Percentiles rank a stretch among this genome's conserved stretches.
Evolutionary conservation across 2,888 invertebrate genomes (phyloP).

Genomic region (Dicyrtomina minuta): DNA sequence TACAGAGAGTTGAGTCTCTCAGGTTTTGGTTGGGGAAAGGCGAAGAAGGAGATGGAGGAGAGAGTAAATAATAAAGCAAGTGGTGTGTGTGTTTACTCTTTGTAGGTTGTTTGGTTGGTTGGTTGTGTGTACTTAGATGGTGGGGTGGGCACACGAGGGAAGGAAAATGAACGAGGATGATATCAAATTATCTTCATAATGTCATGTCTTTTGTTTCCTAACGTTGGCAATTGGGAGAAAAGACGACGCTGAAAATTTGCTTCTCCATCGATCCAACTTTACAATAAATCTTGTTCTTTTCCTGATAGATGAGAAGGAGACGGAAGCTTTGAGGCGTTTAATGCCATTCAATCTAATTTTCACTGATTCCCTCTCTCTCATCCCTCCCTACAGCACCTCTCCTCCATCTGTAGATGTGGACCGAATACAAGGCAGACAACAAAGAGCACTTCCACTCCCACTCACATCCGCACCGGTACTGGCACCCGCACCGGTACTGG

Average conservation of each 20-base stretch:
- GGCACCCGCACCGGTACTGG: too few relatives aligned
- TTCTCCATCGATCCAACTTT: slow-evolving; percentile 31
- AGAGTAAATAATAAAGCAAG: not conserved
- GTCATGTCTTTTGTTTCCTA: slow-evolving; percentile 8
- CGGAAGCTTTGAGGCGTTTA: slow-evolving; percentile 17
- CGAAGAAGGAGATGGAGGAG: not conserved
- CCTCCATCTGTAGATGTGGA: not conserved
- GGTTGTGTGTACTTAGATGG: too few relatives aligned
- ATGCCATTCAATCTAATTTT: slow-evolving; percentile 25
- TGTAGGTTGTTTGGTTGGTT: too few relatives aligned
- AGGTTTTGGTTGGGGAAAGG: too few relatives aligned
- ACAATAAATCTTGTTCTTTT: slow-evolving; percentile 30
- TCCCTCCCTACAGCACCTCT: not conserved
- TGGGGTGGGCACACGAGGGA: not conserved
- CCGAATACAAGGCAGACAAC: not conserved
- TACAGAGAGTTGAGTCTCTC: not conserved
- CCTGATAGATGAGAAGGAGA: slow-evolving; percentile 1
- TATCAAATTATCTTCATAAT: slow-evolving; percentile 19
- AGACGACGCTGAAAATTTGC: slow-evolving; percentile 27
- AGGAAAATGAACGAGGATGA: not conserved
- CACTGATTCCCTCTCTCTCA: slow-evolving; percentile 4
- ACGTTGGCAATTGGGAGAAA: slow-evolving; percentile 17
- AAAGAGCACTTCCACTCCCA: not conserved
- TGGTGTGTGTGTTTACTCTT: not conserved
- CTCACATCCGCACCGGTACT: too few relatives aligned